phyloP scores from a whole-genome alignment of 2,888 invertebrate genomes.

The Leucoptera coffeella region DNA sequence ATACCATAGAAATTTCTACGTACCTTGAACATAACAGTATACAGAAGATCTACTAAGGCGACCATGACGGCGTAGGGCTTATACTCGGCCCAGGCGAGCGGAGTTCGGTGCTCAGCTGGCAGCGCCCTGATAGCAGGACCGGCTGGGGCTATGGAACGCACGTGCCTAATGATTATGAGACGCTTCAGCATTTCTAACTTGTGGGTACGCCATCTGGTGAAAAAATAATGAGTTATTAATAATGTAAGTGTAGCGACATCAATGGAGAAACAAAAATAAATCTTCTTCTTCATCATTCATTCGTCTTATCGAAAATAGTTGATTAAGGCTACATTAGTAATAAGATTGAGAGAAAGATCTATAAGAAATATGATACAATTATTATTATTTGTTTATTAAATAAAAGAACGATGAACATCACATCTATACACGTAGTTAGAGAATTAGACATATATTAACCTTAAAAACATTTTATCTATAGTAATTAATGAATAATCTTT shows the following conservation, averaged over 20 bases:
- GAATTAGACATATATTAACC: too few relatives aligned
- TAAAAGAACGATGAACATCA: too few relatives aligned
- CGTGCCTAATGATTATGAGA: constrained; percentile 71
- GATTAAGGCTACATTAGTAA: too few relatives aligned
- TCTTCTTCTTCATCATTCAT: not conserved
- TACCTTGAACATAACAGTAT: constrained; percentile 82
- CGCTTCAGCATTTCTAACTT: constrained; percentile 70
- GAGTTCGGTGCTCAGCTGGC: constrained; percentile 51
- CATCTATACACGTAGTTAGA: too few relatives aligned
- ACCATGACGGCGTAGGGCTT: constrained; percentile 82
- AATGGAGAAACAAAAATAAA: not conserved
- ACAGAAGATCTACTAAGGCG: constrained; percentile 79
- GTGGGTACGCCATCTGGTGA: constrained; percentile 64
- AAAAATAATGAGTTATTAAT: not conserved
- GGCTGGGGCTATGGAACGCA: constrained; percentile 61
- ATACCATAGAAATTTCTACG: too few relatives aligned
- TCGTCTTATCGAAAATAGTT: too few relatives aligned
- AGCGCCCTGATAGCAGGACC: constrained; percentile 53
- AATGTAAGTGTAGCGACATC: not conserved
- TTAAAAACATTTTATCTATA: too few relatives aligned
- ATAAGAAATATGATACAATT: too few relatives aligned
- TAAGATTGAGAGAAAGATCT: too few relatives aligned
- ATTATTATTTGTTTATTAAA: too few relatives aligned
- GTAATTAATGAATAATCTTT: too few relatives aligned
- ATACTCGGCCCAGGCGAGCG: constrained; percentile 66